Evolutionary conservation across 2,797 vertebrate species (phyloP), one percentile per base, ranked within the genome.

Genomic region (Onychomys leucogaster): DNA sequence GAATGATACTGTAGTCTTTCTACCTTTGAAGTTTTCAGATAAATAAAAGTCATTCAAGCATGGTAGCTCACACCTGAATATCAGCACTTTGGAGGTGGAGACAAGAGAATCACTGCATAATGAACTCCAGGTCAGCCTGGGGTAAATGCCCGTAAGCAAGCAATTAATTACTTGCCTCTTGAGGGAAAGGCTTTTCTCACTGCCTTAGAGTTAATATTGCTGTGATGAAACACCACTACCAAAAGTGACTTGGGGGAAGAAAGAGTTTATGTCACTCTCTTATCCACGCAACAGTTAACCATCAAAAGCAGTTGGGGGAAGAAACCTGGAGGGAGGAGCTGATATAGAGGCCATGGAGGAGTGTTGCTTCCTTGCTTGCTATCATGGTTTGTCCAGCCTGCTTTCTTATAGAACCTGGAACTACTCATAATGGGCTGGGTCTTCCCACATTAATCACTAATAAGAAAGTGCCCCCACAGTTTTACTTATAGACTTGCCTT

Each of bases 21-120:
- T 91, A 3, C 61, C 21, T 91, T 95, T 84, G 57, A 90, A 75
- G 61, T 57, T 76, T 90, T 92, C 71, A 37, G 55, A 37, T 92
- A n/a, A 80, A n/a, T 76, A 49, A 96, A 83, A 41, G 25, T 91
- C 73, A 92, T 11, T 9, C 82, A 41, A 6, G 17, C 5, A 34
- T 67, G 16, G 61, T 67, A n/a, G 63, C n/a, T 12, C 63, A 85
- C 43, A 85, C 43, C 43, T 85, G 43, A 29, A 67, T 46, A 32
- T 29, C 19, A 84, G 37, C 41, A 23, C 61, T 49, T 65, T 19
- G 43, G 61, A 49, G 43, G 82, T 43, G 19, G 29, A 34, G 29
- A 59, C 49, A 55, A 55, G 32, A 84, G 61, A 63, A 32, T 19
- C 16, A 23, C 29, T 55, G 19, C 17, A 6, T 52, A 78, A 78